These are phyloP conservation scores for Sebastes fasciatus DNA, from an alignment of 2,113 vertebrate species.

Conservation along the genomic window DNA sequence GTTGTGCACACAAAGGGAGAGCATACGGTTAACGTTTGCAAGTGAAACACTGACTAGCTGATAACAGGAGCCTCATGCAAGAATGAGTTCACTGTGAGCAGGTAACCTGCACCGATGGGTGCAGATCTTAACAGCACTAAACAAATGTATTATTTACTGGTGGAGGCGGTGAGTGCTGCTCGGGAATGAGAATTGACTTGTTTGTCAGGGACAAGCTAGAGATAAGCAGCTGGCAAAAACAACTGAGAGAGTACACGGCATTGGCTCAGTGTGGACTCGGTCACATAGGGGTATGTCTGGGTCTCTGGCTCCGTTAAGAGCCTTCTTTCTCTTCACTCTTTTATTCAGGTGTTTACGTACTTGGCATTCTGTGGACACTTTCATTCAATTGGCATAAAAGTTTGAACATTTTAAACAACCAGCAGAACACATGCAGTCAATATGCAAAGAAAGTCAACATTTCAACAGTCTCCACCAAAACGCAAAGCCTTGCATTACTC, in stretches of 20 bases:
- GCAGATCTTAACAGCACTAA: constrained; percentile 45
- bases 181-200: constrained; percentile 49
- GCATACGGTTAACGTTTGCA: neutral
- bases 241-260: neutral
- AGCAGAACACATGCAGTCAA: neutral
- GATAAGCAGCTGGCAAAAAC: constrained; percentile 47
- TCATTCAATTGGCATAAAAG: neutral
- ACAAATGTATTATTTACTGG: constrained; percentile 54
- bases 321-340: neutral
- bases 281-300: neutral
- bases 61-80: constrained; percentile 19
- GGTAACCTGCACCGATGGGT: constrained; percentile 18
- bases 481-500: no score
- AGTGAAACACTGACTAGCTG: neutral
- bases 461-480: neutral
- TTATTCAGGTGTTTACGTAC: neutral
- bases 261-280: constrained; percentile 7
- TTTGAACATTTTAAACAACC: neutral
- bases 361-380: neutral
- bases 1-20: neutral
- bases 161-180: constrained; percentile 28
- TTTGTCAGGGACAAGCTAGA: constrained; percentile 35
- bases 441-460: neutral
- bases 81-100: constrained; percentile 14
- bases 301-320: neutral